Base-by-base conservation (phyloP, 2,797 vertebrate genomes). In the Gastrophryne carolinensis region DNA sequence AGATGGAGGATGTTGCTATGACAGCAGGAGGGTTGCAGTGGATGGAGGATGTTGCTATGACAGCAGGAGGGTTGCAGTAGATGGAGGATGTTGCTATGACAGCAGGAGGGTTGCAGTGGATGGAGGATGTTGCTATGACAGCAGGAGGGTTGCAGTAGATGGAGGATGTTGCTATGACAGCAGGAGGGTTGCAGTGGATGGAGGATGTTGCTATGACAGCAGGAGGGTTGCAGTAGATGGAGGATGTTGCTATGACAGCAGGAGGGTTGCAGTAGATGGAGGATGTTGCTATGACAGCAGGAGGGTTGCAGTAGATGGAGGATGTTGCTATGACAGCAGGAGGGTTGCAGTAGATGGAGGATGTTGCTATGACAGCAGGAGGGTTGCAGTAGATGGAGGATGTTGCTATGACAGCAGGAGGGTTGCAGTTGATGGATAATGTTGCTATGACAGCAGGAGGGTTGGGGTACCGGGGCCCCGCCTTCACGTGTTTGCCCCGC, bases 41-140 rank as follows among this genome's bases (percentile, higher is more conserved):
- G 4, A 9, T 34, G 95, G 96, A 95, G 60, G 79, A 84, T 15
- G 19, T 6, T 15, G 53, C 37, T 5, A 0, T 27, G 47, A 15
- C 9, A 11, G 4, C 34, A 12, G 34, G 7, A 11, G 1, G 10
- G 6, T 39, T 11, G 37, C 6, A 1, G 12, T 11, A 15, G n/a
- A 1, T 15, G 13, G 8, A 9, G 37, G 12, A 5, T 39, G 37
- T 15, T 3, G 37, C 13, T 4, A 15, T 11, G 37, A 15, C 3
- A 39, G 1, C 35, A n/a, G 9, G 35, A 37, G 4, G 10, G 1
- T 12, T 37, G 1, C 35, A 37, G 35, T 34, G 9, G 4, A 9
- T 34, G 95, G 96, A 95, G 60, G 79, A 84, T 15, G 19, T 6
- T 15, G 53, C 37, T 5, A 0, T 27, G 47, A 15, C 9, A 11